Percentiles rank a stretch among this genome's conserved stretches.
Conservation (phyloP, 2,888 invertebrate species). For the Netelia melanura region DNA sequence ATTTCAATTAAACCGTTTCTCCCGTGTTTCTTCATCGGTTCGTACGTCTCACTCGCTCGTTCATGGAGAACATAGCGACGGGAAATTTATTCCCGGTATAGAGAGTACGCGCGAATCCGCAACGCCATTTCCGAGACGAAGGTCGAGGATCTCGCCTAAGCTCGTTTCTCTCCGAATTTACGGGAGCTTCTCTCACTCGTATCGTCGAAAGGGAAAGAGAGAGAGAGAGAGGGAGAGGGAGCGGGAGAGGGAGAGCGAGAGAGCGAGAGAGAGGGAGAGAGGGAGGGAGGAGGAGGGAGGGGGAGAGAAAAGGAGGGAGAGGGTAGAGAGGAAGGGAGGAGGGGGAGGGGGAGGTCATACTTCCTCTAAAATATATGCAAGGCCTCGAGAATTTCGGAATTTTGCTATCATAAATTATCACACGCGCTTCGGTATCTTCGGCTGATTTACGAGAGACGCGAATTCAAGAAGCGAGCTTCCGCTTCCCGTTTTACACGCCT, state of each 20-base stretch:
- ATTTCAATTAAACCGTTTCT: slow-evolving; percentile 58
- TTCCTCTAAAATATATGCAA: slow-evolving; percentile 4
- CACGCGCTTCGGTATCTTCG: slow-evolving; percentile 48
- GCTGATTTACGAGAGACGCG: slow-evolving; percentile 61
- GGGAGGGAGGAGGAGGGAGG: too few relatives aligned
- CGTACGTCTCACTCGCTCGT: not conserved
- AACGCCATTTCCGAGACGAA: slow-evolving; percentile 12
- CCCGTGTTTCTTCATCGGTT: slow-evolving; percentile 8
- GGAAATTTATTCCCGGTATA: not conserved
- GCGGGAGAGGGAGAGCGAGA: too few relatives aligned
- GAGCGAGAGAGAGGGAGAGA: not conserved
- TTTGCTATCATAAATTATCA: slow-evolving; percentile 46
- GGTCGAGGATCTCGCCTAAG: not conserved
- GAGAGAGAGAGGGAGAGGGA: not conserved
- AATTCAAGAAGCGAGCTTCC: slow-evolving; percentile 8
- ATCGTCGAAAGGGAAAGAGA: not conserved
- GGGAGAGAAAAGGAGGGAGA: not conserved
- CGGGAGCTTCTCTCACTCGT: too few relatives aligned
- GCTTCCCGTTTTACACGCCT: too few relatives aligned
- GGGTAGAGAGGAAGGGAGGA: not conserved
- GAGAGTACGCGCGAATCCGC: slow-evolving; percentile 4
- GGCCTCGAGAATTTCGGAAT: slow-evolving; percentile 46
- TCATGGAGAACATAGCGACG: not conserved
- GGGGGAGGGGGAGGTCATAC: not conserved
- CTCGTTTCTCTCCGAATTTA: slow-evolving; percentile 7